A percentile compares a stretch with the other conserved stretches of the same genome.
These are phyloP conservation scores for Anguilla marmorata DNA, from an alignment of 2,797 vertebrate species.

Conservation along the genomic window DNA sequence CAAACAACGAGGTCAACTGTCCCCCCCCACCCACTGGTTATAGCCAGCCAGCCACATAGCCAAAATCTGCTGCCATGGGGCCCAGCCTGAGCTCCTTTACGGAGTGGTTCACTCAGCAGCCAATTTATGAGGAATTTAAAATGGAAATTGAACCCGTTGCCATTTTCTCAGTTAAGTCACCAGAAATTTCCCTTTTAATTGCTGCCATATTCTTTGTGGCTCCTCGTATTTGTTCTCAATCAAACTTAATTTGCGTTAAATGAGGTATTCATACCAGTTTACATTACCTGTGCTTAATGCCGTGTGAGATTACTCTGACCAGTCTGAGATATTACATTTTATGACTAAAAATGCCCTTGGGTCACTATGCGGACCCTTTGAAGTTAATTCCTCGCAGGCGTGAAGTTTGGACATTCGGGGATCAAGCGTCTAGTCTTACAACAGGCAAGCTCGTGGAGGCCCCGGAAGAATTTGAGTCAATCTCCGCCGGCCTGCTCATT, in stretches of 20 bases:
- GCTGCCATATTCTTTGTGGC: neutral
- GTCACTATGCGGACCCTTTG: neutral
- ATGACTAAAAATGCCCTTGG: neutral
- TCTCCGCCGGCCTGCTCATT: neutral
- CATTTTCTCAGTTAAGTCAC: neutral
- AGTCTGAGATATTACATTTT: neutral
- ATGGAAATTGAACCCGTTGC: neutral
- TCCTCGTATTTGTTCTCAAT: neutral
- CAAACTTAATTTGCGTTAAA: neutral
- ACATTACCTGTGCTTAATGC: neutral
- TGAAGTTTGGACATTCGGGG: neutral
- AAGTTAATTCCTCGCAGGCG: neutral
- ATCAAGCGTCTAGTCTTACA: conserved; percentile 15
- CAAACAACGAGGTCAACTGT: neutral
- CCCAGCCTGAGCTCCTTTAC: neutral
- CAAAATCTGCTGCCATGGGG: neutral
- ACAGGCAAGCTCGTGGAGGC: neutral
- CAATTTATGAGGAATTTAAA: neutral
- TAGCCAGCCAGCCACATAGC: neutral
- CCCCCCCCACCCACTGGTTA: neutral
- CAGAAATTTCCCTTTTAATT: neutral
- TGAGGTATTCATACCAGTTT: neutral
- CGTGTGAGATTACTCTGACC: neutral
- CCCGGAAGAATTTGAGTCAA: neutral
- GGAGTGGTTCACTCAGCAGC: neutral